These are phyloP conservation scores for Patella caerulea DNA, from an alignment of 2,888 invertebrate genomes.

Conservation along the genomic window DNA sequence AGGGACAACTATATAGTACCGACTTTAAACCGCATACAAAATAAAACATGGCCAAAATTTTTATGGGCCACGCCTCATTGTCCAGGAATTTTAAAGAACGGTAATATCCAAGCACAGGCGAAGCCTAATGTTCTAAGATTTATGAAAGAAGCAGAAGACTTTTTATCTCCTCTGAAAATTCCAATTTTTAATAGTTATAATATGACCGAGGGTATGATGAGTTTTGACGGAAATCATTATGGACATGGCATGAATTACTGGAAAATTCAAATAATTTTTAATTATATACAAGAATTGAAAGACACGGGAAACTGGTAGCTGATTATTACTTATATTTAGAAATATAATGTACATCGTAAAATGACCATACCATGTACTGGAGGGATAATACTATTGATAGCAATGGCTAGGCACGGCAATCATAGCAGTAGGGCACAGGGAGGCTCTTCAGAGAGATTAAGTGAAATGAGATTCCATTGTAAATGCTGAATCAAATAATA, in stretches of 20 bases:
- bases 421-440: no score
- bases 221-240: constrained; percentile 36
- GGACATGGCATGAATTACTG: constrained; percentile 31
- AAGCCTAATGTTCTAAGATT: constrained; percentile 20
- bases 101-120: constrained; percentile 20
- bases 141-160: constrained; percentile 18
- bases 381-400: no score
- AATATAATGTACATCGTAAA: no score
- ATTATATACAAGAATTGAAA: constrained; percentile 30
- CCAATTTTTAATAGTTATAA: constrained; percentile 33
- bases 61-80: constrained; percentile 33
- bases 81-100: constrained; percentile 36
- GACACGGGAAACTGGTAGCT: constrained; percentile 22
- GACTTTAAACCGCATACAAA: constrained; percentile 4
- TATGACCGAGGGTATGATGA: constrained; percentile 34
- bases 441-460: no score
- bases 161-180: constrained; percentile 16
- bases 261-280: constrained; percentile 30
- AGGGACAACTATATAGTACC: constrained; percentile 13
- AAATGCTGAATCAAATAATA: no score
- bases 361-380: no score
- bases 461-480: no score
- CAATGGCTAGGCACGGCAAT: no score
- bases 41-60: constrained; percentile 24
- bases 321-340: no score